Percentiles rank a stretch among this genome's conserved stretches.
phyloP scores from a whole-genome alignment of 1,140 invertebrate genomes.

The Sycophaga agraensis region DNA sequence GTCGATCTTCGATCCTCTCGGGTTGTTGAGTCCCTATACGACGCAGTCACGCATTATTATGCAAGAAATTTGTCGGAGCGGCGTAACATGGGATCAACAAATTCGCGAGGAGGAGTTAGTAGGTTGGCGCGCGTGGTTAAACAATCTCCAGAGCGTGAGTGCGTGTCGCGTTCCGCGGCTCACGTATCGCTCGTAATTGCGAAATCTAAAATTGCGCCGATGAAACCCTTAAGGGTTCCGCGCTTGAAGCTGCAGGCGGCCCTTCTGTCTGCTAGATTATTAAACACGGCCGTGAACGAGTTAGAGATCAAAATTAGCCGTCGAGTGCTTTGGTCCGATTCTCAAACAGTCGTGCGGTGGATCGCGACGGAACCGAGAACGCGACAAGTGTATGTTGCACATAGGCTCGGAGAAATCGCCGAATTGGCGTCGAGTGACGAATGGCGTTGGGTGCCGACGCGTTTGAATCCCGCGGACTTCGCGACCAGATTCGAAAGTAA shows the following conservation, averaged over 20 bases:
- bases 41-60: constrained; percentile 28
- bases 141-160: no score
- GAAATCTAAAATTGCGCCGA: background rate
- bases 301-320: constrained; percentile 7
- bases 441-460: constrained; percentile 51
- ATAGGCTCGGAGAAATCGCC: constrained; percentile 27
- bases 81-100: constrained; percentile 32
- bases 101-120: background rate
- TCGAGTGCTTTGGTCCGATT: constrained; percentile 33
- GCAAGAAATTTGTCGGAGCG: constrained; percentile 31
- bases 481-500: background rate
- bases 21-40: background rate
- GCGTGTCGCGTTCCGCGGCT: no score
- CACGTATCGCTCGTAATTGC: background rate
- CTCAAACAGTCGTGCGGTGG: constrained; percentile 33
- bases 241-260: background rate
- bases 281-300: background rate
- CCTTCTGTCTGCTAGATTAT: background rate
- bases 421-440: constrained; percentile 20
- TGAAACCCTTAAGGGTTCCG: background rate
- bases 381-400: constrained; percentile 35
- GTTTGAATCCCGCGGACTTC: constrained; percentile 38
- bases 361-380: constrained; percentile 30
- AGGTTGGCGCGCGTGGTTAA: background rate
- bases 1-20: background rate